A percentile compares a stretch with the other conserved stretches of the same genome.
These are phyloP conservation scores for Chauna torquata DNA, from an alignment of 2,113 vertebrate species.

Conservation along the genomic window DNA sequence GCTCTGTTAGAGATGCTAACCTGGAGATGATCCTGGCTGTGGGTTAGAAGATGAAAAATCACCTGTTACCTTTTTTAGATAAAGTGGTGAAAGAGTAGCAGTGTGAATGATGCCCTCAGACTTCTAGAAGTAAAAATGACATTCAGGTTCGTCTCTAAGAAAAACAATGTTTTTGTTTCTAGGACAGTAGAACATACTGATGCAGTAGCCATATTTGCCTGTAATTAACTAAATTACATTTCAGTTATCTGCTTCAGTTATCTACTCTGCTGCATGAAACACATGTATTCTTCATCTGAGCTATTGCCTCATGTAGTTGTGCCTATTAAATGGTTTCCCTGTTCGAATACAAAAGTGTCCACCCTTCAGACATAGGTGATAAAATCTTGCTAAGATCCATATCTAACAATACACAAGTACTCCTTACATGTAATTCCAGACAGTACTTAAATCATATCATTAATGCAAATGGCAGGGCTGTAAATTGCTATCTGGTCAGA, in stretches of 20 bases:
- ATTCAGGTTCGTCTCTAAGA: background rate
- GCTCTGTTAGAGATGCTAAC: too few relatives aligned
- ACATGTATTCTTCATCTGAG: background rate
- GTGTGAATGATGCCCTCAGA: background rate
- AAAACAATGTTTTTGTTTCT: background rate
- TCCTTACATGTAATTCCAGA: background rate
- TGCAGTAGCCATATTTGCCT: background rate
- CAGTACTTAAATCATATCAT: background rate
- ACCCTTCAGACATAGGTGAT: background rate
- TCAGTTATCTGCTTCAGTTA: background rate
- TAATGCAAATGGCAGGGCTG: background rate
- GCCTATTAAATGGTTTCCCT: background rate
- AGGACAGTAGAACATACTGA: too few relatives aligned
- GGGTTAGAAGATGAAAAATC: background rate
- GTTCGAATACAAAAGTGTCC: background rate
- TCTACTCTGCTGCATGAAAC: background rate
- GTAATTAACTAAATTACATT: background rate
- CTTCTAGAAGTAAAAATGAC: background rate
- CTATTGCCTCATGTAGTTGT: background rate
- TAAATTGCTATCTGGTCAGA: background rate
- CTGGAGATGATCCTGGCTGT: background rate
- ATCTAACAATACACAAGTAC: background rate
- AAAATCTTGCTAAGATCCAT: background rate
- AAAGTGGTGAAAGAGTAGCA: background rate
- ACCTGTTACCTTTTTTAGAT: background rate